Percentiles rank a stretch among this genome's conserved stretches.
phyloP scores from a whole-genome alignment of 2,888 invertebrate genomes.

The Hermodice carunculata region DNA sequence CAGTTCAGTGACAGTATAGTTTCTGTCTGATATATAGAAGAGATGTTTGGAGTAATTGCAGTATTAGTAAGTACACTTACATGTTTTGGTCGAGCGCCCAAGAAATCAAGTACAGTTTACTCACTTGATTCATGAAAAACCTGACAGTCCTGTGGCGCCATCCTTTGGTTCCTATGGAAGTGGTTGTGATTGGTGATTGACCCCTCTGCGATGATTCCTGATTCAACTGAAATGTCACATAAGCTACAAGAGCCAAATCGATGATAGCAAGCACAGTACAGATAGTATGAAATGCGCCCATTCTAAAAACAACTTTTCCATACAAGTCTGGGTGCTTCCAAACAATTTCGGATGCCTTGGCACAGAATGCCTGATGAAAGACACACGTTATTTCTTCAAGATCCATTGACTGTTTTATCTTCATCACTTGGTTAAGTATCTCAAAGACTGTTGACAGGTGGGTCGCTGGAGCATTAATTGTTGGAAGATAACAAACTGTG shows the following conservation, averaged over 20 bases:
- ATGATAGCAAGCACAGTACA: slow-evolving; percentile 35
- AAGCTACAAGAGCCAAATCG: slow-evolving; percentile 37
- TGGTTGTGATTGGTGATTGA: slow-evolving; percentile 33
- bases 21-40: too few relatives aligned
- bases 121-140: too few relatives aligned
- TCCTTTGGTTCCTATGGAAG: too few relatives aligned
- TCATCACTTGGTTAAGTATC: slow-evolving; percentile 16
- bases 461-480: slow-evolving; percentile 30
- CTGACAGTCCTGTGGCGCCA: too few relatives aligned
- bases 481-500: slow-evolving; percentile 26
- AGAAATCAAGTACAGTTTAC: too few relatives aligned
- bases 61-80: too few relatives aligned
- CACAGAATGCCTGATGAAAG: slow-evolving; percentile 40
- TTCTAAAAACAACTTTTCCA: slow-evolving; percentile 26
- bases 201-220: slow-evolving; percentile 38
- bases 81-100: too few relatives aligned
- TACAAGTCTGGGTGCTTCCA: slow-evolving; percentile 31
- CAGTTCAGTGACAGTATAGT: too few relatives aligned
- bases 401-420: slow-evolving; percentile 22
- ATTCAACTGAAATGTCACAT: slow-evolving; percentile 34
- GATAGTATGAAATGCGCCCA: slow-evolving; percentile 38
- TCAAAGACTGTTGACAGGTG: slow-evolving; percentile 23
- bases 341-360: slow-evolving; percentile 38
- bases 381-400: slow-evolving; percentile 15
- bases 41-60: too few relatives aligned